Evolutionary conservation across 2,113 vertebrate species (phyloP), one percentile per base, ranked within the genome.

Genomic region (Mugil cephalus): DNA sequence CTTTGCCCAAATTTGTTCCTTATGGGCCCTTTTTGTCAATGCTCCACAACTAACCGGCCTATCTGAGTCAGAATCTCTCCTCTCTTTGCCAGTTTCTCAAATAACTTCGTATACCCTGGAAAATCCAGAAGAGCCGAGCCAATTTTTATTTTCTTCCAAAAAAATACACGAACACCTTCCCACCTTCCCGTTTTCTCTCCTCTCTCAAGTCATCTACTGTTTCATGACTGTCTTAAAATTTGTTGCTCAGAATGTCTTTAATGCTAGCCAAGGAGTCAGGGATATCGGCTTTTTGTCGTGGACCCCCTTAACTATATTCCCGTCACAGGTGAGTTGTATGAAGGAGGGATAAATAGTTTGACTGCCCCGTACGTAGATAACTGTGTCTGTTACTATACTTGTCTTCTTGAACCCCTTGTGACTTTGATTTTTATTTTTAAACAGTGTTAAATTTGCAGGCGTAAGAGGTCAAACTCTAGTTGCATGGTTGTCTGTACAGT

Each of bases 241-340:
- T 98, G 93, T 96, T 92, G 94, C 95, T 96, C 94, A 98, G 96
- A 97, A 93, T 97, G 95, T 97, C 96, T 97, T 97, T 98, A 98
- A 97, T 93, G 94, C 96, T 98, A 98, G 96, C 96, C 95, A 96
- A 96, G 96, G 96, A 97, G 93, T 97, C 95, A 98, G 97, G 93
- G 95, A 97, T 93, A 94, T 97, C 95, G 95, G 95, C 95, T 93
- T 96, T 96, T 96, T 97, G 93, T 95, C 96, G 90, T 97, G 97
- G 97, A 98, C 95, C 88, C 94, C 96, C 89, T 97, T 97, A 96
- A 93, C 95, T 96, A 95, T 95, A 92, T 94, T 93, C 78, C 91
- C 92, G 71, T 87, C 91, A 84, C 95, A 98, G 98, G 97, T 98
- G 95, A 98, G 98, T 98, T 94, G 88, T 91, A 62, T 83, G 75